Conservation (phyloP, 1,140 invertebrate genomes). For the Neotoxoptera formosana region DNA sequence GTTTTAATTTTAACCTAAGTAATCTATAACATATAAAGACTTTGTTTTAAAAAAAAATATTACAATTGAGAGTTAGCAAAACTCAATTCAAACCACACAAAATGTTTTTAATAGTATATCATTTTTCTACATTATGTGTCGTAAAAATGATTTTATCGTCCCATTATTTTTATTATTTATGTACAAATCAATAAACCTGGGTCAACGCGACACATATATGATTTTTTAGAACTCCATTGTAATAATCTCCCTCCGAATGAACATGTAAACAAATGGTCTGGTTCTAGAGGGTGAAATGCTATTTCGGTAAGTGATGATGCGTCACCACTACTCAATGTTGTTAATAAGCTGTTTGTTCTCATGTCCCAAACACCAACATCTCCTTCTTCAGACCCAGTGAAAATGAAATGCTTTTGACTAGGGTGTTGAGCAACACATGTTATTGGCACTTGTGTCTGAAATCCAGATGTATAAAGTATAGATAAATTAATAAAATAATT, state of each 20-base stretch:
- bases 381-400: slow-evolving; percentile 54
- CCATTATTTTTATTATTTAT: neutral
- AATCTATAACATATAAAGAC: neutral
- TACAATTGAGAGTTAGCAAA: neutral
- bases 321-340: slow-evolving; percentile 45
- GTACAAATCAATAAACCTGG: neutral
- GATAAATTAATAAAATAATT: neutral
- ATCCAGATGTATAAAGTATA: neutral
- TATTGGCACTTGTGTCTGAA: slow-evolving; percentile 47
- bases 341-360: slow-evolving; percentile 37
- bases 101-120: neutral
- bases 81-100: neutral
- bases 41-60: neutral
- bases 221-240: slow-evolving; percentile 56
- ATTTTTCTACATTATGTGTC: too few relatives aligned
- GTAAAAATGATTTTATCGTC: neutral
- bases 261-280: slow-evolving; percentile 46
- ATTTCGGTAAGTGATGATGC: slow-evolving; percentile 35
- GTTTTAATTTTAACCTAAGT: neutral
- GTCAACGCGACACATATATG: slow-evolving; percentile 17
- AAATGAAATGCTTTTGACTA: slow-evolving; percentile 55
- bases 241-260: slow-evolving; percentile 48
- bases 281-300: slow-evolving; percentile 48
- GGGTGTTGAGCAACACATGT: slow-evolving; percentile 56
- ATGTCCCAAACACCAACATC: slow-evolving; percentile 53